Evolutionary conservation across 2,797 vertebrate species (phyloP), one percentile per base, ranked within the genome.

Genomic region (Paratrypauchen microcephalus): DNA sequence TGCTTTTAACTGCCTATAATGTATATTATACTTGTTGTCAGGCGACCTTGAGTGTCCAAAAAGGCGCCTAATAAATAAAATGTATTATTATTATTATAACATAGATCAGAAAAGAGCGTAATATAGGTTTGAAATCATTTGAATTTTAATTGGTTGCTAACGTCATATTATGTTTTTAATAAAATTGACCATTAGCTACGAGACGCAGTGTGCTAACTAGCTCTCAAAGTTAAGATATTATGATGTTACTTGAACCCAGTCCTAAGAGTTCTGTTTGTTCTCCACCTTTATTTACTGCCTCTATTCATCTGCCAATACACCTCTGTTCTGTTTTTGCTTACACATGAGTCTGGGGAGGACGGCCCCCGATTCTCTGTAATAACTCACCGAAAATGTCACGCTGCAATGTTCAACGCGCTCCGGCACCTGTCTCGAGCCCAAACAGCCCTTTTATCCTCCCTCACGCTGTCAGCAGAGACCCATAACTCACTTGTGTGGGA

Each of bases 231-330:
- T 45, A 15, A 45, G 1, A 16, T 15, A 15, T 45, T 3, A 13
- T 45, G 41, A 45, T 45, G 41, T 15, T 3, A 45, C 41, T 13
- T 45, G 41, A 45, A 45, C 41, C 6, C 19, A 7, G n/a, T 52
- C 7, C 19, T 21, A 21, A 50, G 50, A 52, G n/a, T 9, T 24
- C 8, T 11, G 23, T 5, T 9, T 11, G 64, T 81, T 79, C 69
- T 30, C 36, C 72, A 82, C 76, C 74, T 66, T 76, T 85, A 74
- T 87, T 88, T 88, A 83, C 85, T 83, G 66, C 57, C 66, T 68
- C 58, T 66, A 84, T 90, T 90, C 84, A 87, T 91, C 85, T 87
- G 74, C 66, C 73, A 61, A 73, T 23, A 18, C 72, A 70, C 68
- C 66, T 62, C 79, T 58, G 62, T 72, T 36, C 32, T 9, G 32